Conservation (phyloP, 2,888 invertebrate genomes). For the Aporophyla nigra region DNA sequence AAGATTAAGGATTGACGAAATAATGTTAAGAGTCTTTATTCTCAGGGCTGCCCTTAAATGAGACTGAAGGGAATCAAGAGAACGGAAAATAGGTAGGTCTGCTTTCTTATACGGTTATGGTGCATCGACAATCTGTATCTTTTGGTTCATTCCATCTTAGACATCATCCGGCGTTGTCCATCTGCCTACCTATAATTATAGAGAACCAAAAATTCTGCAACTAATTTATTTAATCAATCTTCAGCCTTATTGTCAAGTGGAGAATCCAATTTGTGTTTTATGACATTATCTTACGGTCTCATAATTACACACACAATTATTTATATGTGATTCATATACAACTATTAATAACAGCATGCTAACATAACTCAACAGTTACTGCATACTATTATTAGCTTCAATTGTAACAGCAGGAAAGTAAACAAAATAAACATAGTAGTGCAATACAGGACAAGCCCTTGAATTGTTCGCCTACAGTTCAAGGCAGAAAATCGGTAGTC, state of each 20-base stretch:
- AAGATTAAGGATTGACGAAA: not conserved
- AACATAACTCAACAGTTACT: not conserved
- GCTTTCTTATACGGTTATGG: too few species aligned
- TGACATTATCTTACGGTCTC: not conserved
- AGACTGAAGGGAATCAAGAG: not conserved
- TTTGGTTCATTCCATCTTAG: not conserved
- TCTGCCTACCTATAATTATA: too few species aligned
- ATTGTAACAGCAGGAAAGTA: constrained; percentile 30
- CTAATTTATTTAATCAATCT: not conserved
- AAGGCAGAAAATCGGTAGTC: constrained; percentile 45
- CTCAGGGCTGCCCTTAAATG: not conserved
- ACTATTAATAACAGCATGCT: not conserved
- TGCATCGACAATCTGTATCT: not conserved
- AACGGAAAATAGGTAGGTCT: too few species aligned
- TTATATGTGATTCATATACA: not conserved
- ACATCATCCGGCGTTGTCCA: not conserved
- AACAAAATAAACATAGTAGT: constrained; percentile 17
- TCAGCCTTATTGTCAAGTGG: not conserved
- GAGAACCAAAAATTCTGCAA: too few species aligned
- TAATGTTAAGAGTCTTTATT: not conserved
- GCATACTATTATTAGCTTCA: not conserved
- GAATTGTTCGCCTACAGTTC: constrained; percentile 41
- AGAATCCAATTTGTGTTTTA: not conserved
- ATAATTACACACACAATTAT: not conserved
- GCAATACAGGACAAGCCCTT: constrained; percentile 53